Evolutionary conservation across 2,113 vertebrate species (phyloP).

Genomic region (Gulo gulo): DNA sequence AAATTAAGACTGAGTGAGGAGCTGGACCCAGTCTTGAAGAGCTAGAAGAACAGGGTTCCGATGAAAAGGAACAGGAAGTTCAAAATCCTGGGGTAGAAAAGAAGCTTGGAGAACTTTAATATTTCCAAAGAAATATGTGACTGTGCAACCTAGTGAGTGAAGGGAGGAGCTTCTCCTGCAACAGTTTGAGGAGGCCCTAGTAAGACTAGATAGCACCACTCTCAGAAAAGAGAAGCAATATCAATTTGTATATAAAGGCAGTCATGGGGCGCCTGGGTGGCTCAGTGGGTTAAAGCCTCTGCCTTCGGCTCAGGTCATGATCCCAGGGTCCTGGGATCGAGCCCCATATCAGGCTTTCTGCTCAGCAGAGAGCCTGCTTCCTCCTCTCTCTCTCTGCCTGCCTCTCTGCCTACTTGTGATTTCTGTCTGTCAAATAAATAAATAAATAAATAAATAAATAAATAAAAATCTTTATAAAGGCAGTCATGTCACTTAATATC

Average conservation of each 20-base stretch:
- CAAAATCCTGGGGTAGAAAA: not conserved
- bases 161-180: not conserved
- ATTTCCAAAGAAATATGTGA: not conserved
- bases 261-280: too few relatives aligned
- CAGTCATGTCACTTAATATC: not conserved
- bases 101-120: not conserved
- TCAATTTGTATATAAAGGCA: not conserved
- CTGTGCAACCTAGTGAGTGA: not conserved
- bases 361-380: too few relatives aligned
- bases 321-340: too few relatives aligned
- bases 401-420: too few relatives aligned
- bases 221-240: not conserved
- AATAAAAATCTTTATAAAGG: too few relatives aligned
- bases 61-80: not conserved
- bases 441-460: too few relatives aligned
- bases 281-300: too few relatives aligned
- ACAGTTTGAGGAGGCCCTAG: not conserved
- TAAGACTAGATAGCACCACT: not conserved
- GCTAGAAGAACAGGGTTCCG: not conserved
- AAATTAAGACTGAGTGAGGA: not conserved
- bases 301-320: too few relatives aligned
- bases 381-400: too few relatives aligned
- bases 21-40: not conserved
- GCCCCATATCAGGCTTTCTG: too few relatives aligned
- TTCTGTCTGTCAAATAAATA: too few relatives aligned